A percentile compares a stretch with the other conserved stretches of the same genome.
These are phyloP conservation scores for Antheraea mylitta DNA, from an alignment of 1,140 invertebrate genomes.

Conservation along the genomic window DNA sequence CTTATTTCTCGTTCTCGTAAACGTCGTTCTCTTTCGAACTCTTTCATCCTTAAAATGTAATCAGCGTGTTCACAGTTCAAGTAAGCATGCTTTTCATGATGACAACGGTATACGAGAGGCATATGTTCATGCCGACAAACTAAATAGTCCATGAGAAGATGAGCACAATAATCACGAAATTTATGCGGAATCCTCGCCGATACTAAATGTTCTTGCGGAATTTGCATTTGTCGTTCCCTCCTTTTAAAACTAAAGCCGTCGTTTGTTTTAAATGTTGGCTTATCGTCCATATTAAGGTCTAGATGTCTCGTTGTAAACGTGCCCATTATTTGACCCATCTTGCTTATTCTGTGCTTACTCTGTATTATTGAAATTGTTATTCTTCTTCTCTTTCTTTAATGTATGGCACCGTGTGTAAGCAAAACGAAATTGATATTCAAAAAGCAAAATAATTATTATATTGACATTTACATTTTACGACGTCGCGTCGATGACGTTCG, in stretches of 20 bases:
- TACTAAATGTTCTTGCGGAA: conserved; percentile 88
- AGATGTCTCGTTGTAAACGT: conserved; percentile 65
- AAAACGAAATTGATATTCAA: too few species aligned
- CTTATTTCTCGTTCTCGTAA: conserved; percentile 82
- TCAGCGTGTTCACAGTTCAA: conserved; percentile 88
- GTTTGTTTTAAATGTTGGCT: conserved; percentile 85
- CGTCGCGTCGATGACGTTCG: too few species aligned
- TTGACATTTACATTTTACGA: background rate
- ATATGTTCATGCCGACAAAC: conserved; percentile 83
- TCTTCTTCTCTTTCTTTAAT: too few species aligned
- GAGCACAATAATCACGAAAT: conserved; percentile 92
- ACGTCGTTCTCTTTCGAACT: conserved; percentile 92
- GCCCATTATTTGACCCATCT: conserved; percentile 61
- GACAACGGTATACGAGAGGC: conserved; percentile 84
- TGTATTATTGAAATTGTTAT: background rate
- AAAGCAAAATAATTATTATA: too few species aligned
- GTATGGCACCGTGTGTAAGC: too few species aligned
- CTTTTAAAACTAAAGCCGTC: conserved; percentile 86
- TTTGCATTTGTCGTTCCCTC: conserved; percentile 81
- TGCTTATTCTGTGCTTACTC: background rate
- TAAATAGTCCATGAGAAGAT: conserved; percentile 82
- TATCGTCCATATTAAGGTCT: conserved; percentile 78
- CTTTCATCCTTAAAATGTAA: conserved; percentile 90
- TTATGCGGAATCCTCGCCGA: conserved; percentile 83
- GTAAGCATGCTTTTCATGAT: conserved; percentile 85